A percentile compares a stretch with the other conserved stretches of the same genome.
These are phyloP conservation scores for Lamprotornis superbus DNA, from an alignment of 2,113 vertebrate genomes.

Conservation along the genomic window DNA sequence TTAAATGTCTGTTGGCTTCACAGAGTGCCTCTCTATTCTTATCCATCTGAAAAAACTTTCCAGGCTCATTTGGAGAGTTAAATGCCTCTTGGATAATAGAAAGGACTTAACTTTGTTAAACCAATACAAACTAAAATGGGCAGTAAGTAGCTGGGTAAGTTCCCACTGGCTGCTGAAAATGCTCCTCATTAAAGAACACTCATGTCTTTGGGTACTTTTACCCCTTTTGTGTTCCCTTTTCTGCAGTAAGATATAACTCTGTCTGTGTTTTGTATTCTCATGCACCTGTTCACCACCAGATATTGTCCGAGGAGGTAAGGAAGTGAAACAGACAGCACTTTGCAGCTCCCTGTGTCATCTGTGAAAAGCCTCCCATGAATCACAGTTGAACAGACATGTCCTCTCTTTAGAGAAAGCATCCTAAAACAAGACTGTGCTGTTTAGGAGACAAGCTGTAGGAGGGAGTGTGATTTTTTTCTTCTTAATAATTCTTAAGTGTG, in stretches of 20 bases:
- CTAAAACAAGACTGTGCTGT: not conserved
- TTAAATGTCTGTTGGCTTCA: not conserved
- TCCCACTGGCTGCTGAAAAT: not conserved
- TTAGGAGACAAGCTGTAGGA: not conserved
- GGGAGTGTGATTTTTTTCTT: not conserved
- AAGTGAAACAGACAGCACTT: not conserved
- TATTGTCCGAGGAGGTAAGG: not conserved
- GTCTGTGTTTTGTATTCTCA: not conserved
- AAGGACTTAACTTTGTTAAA: not conserved
- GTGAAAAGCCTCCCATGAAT: not conserved
- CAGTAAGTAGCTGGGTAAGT: not conserved
- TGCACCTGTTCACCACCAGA: not conserved
- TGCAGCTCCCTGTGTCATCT: not conserved
- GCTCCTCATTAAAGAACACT: not conserved
- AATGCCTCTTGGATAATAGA: not conserved
- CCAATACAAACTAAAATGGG: not conserved
- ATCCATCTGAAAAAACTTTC: not conserved
- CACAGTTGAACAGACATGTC: not conserved
- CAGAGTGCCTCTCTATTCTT: not conserved
- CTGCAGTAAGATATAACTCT: not conserved
- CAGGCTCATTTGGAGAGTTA: not conserved
- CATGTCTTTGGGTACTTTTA: not conserved
- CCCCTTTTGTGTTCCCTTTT: not conserved
- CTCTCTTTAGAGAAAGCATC: not conserved
- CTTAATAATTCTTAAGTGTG: not conserved